Evolutionary conservation across 2,113 vertebrate genomes (phyloP).

Genomic region (Excalfactoria chinensis): DNA sequence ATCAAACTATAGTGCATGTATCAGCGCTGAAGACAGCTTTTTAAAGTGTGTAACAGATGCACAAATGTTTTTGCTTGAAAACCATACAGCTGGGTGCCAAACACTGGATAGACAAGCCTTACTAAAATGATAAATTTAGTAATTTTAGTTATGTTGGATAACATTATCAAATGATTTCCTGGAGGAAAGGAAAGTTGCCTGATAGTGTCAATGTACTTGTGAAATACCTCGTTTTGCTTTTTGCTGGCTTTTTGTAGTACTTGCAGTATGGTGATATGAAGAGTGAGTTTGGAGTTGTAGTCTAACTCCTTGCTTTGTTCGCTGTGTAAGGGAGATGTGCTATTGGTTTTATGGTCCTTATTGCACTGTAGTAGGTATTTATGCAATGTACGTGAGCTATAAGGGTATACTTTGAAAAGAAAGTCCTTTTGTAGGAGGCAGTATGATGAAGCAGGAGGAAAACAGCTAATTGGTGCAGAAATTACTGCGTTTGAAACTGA

Average conservation of each 20-base stretch:
- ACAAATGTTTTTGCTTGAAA: not conserved
- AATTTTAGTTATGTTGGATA: not conserved
- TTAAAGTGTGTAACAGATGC: not conserved
- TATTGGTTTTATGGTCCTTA: not conserved
- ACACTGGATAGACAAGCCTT: not conserved
- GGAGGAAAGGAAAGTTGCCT: not conserved
- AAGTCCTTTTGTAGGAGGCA: not conserved
- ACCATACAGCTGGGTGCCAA: not conserved
- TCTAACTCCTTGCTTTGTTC: not conserved
- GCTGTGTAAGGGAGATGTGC: not conserved
- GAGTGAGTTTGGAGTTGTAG: not conserved
- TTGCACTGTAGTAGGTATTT: not conserved
- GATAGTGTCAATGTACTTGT: not conserved
- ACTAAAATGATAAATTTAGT: not conserved
- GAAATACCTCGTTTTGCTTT: not conserved
- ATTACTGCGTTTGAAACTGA: not conserved
- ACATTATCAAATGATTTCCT: not conserved
- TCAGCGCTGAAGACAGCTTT: not conserved
- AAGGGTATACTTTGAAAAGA: not conserved
- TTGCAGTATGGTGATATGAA: not conserved
- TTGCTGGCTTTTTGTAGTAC: not conserved
- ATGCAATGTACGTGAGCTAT: not conserved
- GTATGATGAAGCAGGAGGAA: not conserved
- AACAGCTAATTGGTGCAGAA: not conserved
- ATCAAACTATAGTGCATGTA: not conserved